These are phyloP conservation scores for Gasteruption jaculator DNA, from an alignment of 2,888 invertebrate species.

Conservation along the genomic window DNA sequence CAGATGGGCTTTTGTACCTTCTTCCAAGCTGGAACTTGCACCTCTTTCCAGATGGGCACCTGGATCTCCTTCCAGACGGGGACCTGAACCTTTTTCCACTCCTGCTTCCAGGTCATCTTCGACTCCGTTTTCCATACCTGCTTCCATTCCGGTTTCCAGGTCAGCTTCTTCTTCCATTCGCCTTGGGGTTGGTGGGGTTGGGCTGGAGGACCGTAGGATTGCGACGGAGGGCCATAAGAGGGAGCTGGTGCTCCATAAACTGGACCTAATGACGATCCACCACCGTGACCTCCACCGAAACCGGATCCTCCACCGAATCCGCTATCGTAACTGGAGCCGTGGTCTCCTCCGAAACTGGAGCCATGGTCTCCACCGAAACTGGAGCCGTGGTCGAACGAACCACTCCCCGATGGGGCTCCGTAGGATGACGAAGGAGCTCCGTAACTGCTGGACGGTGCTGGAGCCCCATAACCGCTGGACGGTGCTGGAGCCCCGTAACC, in stretches of 20 bases:
- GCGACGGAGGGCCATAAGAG: conserved; percentile 30
- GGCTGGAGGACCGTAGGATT: conserved; percentile 32
- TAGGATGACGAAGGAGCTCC: conserved; percentile 19
- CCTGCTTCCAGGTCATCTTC: conserved; percentile 68
- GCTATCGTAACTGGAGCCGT: conserved; percentile 3
- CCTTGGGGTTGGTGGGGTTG: conserved; percentile 56
- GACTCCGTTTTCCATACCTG: conserved; percentile 72
- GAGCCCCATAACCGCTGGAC: conserved; percentile 19
- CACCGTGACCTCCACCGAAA: conserved; percentile 10
- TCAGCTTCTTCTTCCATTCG: conserved; percentile 76
- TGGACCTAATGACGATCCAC: conserved; percentile 12
- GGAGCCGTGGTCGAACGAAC: conserved; percentile 15
- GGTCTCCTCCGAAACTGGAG: conserved; percentile 5
- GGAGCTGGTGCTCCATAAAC: conserved; percentile 13
- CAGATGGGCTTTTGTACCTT: conserved; percentile 68
- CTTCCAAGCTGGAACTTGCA: conserved; percentile 75
- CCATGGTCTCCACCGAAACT: conserved; percentile 16
- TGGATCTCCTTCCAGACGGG: conserved; percentile 53
- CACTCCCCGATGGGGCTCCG: conserved; percentile 19
- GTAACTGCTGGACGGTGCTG: conserved; percentile 13
- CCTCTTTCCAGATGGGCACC: conserved; percentile 71
- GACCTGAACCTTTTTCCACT: conserved; percentile 71
- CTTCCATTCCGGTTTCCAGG: conserved; percentile 81
- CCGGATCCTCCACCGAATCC: conserved; percentile 14
- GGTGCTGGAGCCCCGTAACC: conserved; percentile 23